Percentiles rank a stretch among this genome's conserved stretches.
Evolutionary conservation across 2,888 invertebrate species (phyloP).

Genomic region (Andrena bucephala): DNA sequence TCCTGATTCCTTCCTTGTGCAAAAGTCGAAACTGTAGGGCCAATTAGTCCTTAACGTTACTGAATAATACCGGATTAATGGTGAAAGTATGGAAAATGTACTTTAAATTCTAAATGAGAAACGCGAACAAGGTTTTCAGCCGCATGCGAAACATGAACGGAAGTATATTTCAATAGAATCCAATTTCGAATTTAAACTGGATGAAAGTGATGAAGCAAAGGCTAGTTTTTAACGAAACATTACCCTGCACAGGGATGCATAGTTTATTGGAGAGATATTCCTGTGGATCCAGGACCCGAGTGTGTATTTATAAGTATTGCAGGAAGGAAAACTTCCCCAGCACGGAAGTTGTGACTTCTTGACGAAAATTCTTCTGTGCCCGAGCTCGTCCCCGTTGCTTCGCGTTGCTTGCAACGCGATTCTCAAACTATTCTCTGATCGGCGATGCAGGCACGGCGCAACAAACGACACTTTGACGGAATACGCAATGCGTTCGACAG

Average conservation of each 20-base stretch:
- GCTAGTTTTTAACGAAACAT: not conserved
- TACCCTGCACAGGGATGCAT: not conserved
- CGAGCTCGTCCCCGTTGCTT: not conserved
- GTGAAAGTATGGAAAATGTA: not conserved
- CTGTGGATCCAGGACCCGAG: not conserved
- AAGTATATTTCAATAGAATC: slow-evolving; percentile 1
- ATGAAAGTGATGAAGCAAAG: not conserved
- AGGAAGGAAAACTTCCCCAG: not conserved
- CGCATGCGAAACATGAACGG: not conserved
- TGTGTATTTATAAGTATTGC: not conserved
- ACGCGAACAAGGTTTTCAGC: no score
- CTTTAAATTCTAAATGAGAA: not conserved
- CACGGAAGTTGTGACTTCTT: no score
- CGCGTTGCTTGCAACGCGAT: not conserved
- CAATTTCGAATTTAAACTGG: not conserved
- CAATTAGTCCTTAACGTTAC: no score
- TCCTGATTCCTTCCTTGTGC: no score
- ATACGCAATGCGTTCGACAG: slow-evolving; percentile 33
- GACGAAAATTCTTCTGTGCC: no score
- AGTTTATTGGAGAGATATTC: not conserved
- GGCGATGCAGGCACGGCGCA: slow-evolving; percentile 7
- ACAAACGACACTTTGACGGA: slow-evolving; percentile 31
- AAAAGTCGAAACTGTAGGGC: no score
- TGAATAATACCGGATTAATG: not conserved
- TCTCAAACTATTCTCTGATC: slow-evolving; percentile 12